A percentile compares a stretch with the other conserved stretches of the same genome.
Conservation (phyloP, 2,888 invertebrate genomes). For the Meiosimyza decipiens region DNA sequence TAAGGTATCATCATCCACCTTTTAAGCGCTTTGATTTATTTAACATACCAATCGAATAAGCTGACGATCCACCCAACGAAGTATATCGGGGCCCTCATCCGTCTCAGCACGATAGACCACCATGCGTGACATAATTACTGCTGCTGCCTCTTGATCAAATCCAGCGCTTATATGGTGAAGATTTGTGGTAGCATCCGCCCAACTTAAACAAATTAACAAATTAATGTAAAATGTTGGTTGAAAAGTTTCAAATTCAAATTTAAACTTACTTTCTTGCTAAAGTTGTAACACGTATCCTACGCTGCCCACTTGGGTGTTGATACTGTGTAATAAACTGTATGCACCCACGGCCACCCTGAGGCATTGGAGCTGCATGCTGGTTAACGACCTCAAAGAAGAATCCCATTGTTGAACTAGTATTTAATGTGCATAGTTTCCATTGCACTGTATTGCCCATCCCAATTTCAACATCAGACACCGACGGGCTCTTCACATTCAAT, state of each 20-base stretch:
- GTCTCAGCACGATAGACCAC: slow-evolving; percentile 96
- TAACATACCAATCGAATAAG: slow-evolving; percentile 88
- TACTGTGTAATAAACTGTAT: slow-evolving; percentile 99
- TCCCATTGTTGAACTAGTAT: slow-evolving; percentile 91
- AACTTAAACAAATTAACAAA: slow-evolving; percentile 69
- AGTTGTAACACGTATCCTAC: slow-evolving; percentile 95
- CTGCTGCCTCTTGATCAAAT: slow-evolving; percentile 98
- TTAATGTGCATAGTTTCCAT: slow-evolving; percentile 97
- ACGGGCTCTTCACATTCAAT: slow-evolving; percentile 88
- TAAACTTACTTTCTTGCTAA: slow-evolving; percentile 87
- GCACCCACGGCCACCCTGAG: slow-evolving; percentile 95
- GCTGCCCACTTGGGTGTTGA: slow-evolving; percentile 96
- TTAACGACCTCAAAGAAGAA: slow-evolving; percentile 97
- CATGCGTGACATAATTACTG: slow-evolving; percentile 96
- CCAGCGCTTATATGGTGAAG: slow-evolving; percentile 92
- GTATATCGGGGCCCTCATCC: slow-evolving; percentile 95
- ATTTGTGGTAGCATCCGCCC: slow-evolving; percentile 94
- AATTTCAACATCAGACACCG: slow-evolving; percentile 96
- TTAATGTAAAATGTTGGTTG: background rate
- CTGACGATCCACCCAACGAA: slow-evolving; percentile 98
- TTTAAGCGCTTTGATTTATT: background rate
- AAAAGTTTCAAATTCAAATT: slow-evolving; percentile 6
- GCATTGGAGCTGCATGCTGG: slow-evolving; percentile 93
- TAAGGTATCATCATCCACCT: too few relatives aligned
- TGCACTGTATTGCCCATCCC: slow-evolving; percentile 97